Base-by-base conservation (phyloP, 1,140 invertebrate genomes). In the Muscidifurax raptorellus region DNA sequence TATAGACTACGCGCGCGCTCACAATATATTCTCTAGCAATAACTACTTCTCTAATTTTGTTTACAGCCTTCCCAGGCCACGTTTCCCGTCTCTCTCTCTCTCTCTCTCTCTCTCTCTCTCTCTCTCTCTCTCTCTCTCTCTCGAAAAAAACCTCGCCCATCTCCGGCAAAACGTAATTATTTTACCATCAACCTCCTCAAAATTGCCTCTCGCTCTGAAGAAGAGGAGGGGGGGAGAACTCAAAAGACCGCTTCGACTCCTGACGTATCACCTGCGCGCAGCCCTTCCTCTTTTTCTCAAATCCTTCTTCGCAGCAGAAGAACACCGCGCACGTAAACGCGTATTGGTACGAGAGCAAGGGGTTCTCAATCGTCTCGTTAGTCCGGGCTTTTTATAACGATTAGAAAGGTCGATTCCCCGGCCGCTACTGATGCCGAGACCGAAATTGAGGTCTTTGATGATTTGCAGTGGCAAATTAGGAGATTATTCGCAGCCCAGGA, bases 401-500 rank as follows among this genome's bases (percentile, higher is more conserved):
- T 80, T 80, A 47, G 78, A 80, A 80, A 28, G 78, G 36, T 71
- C 78, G 40, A 22, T 25, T 36, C 28, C 22, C 64, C 25, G 12
- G 2, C 47, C 15, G 47, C 47, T 52, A 52, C 47, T 1, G 47
- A 4, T 13, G 13, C 0, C 22, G 18, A 59, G 52, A n/a, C 52
- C 52, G 52, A 82, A 82, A 82, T 67, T 82, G 81, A 83, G 59
- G 76, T 74, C 67, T 74, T 74, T 52, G 82, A 84, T 77, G 82
- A 83, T 83, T 83, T 78, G 75, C 88, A 87, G 87, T 88, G 80
- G 89, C 88, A 90, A 89, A 87, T 86, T 89, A 89, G 88, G 86
- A 90, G 89, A 90, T 90, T 90, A 89, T 87, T 88, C 87, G 86
- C 86, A 85, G 87, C 71, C 85, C 86, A 86, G 72, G 32, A 67